Percentiles rank a stretch among this genome's conserved stretches.
Conservation (phyloP, 2,797 vertebrate genomes). For the Cyclopterus lumpus region DNA sequence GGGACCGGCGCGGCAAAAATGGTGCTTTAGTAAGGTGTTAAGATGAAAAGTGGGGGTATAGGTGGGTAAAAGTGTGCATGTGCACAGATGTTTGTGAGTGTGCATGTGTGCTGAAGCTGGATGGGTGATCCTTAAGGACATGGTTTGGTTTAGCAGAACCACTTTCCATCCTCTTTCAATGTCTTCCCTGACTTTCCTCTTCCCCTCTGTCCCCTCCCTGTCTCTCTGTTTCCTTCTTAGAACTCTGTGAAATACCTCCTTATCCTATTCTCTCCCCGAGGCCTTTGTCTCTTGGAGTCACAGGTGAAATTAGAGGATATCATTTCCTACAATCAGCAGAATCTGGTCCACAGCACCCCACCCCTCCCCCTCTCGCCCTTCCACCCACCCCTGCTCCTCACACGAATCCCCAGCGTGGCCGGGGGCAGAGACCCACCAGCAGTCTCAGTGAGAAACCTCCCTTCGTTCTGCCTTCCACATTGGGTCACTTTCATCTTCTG, state of each 20-base stretch:
- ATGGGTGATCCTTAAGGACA: constrained; percentile 69
- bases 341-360: constrained; percentile 56
- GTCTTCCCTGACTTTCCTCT: constrained; percentile 62
- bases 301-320: constrained; percentile 80
- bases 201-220: constrained; percentile 5
- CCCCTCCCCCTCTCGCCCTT: constrained; percentile 33
- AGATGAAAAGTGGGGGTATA: constrained; percentile 61
- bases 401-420: constrained; percentile 57
- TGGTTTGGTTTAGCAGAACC: constrained; percentile 59
- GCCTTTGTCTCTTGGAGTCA: constrained; percentile 75
- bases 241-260: constrained; percentile 68
- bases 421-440: constrained; percentile 66
- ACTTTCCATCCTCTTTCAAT: constrained; percentile 54
- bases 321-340: constrained; percentile 80
- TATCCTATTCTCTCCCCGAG: constrained; percentile 70
- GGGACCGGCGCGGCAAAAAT: constrained; percentile 65
- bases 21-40: constrained; percentile 72
- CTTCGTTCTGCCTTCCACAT: constrained; percentile 39
- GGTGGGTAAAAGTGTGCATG: constrained; percentile 39
- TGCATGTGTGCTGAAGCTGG: constrained; percentile 35
- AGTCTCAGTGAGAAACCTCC: constrained; percentile 57
- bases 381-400: constrained; percentile 33
- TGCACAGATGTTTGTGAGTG: background rate
- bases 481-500: constrained; percentile 74
- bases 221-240: constrained; percentile 58